Conservation (phyloP, 2,888 invertebrate species). For the Coleophora flavipennella region DNA sequence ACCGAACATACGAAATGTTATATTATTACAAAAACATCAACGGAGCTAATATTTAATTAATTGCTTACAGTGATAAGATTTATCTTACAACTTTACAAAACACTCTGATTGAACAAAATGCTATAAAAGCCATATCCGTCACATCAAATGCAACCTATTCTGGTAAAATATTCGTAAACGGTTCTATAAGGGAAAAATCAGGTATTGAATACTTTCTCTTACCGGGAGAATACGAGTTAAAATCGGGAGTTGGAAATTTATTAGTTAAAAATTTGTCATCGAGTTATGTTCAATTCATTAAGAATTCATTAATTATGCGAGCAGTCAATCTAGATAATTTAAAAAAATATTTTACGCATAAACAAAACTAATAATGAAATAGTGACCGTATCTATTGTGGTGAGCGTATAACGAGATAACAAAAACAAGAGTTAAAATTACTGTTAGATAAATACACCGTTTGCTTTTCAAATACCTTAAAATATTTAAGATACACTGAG, state of each 20-base stretch:
- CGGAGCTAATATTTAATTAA: neutral
- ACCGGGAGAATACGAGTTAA: neutral
- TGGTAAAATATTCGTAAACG: neutral
- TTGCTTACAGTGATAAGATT: neutral
- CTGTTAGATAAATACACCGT: conserved; percentile 1
- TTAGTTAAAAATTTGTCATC: neutral
- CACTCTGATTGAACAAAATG: neutral
- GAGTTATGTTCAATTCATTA: neutral
- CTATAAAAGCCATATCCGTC: neutral
- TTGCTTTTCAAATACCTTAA: conserved; percentile 2
- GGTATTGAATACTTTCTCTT: neutral
- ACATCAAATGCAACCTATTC: neutral
- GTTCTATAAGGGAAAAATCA: neutral
- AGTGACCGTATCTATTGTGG: neutral
- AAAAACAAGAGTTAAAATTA: neutral
- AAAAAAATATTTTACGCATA: neutral
- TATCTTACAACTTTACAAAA: neutral
- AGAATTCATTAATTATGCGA: neutral
- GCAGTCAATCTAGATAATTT: neutral
- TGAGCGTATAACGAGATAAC: neutral
- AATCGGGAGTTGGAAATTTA: neutral
- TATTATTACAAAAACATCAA: neutral
- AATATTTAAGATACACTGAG: neutral
- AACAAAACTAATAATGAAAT: neutral
- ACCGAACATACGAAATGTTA: neutral